Conservation (phyloP, 2,888 invertebrate species). For the Drosophila mercatorum region DNA sequence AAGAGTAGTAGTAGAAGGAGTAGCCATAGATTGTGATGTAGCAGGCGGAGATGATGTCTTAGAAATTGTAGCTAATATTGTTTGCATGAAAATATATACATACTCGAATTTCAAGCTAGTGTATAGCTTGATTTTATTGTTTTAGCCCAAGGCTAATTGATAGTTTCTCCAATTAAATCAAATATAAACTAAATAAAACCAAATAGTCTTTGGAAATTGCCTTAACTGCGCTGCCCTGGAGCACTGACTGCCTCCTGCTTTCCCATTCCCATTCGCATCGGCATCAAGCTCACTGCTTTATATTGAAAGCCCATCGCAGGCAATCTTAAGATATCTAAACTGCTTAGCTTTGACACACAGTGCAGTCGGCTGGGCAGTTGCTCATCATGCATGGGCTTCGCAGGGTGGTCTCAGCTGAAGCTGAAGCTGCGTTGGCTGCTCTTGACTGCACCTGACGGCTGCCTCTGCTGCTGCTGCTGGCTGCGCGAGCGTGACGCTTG, state of each 20-base stretch:
- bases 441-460: slow-evolving; percentile 20
- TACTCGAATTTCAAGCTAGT: too few relatives aligned
- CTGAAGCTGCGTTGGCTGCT: background rate
- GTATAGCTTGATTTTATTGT: too few relatives aligned
- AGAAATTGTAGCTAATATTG: too few relatives aligned
- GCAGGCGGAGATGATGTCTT: too few relatives aligned
- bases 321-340: slow-evolving; percentile 2
- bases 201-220: too few relatives aligned
- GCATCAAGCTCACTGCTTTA: background rate
- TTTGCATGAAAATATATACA: too few relatives aligned
- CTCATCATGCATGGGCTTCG: slow-evolving; percentile 3
- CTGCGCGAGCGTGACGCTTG: slow-evolving; percentile 56
- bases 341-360: slow-evolving; percentile 14
- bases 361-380: slow-evolving; percentile 9
- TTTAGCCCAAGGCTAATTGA: too few relatives aligned
- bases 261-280: background rate
- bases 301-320: background rate
- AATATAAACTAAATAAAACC: too few relatives aligned
- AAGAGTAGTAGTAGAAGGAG: background rate
- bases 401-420: background rate
- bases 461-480: slow-evolving; percentile 14
- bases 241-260: too few relatives aligned
- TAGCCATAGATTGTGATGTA: too few relatives aligned
- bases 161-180: too few relatives aligned
- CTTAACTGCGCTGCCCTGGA: too few relatives aligned